phyloP scores from a whole-genome alignment of 2,888 invertebrate species.

The Eupithecia centaureata region DNA sequence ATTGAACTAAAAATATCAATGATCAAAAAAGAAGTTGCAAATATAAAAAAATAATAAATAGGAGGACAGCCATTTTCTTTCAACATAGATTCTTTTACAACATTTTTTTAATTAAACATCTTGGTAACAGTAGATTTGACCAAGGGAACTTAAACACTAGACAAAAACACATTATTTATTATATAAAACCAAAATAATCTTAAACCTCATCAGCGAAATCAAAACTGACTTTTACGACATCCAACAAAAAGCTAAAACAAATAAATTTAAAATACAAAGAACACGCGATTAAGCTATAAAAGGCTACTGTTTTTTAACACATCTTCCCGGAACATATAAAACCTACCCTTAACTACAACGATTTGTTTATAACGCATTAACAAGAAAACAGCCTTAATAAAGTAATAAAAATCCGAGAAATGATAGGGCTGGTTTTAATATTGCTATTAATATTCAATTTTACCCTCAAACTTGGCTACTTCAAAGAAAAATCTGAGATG shows the following conservation, averaged over 20 bases:
- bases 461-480: slow-evolving; percentile 73
- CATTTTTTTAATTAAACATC: neutral
- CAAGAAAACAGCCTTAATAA: slow-evolving; percentile 74
- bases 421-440: slow-evolving; percentile 72
- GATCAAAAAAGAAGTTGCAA: neutral
- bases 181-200: neutral
- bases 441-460: slow-evolving; percentile 84
- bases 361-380: slow-evolving; percentile 81
- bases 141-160: neutral
- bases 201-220: slow-evolving; percentile 37
- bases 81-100: neutral
- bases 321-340: slow-evolving; percentile 68
- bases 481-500: slow-evolving; percentile 82
- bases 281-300: slow-evolving; percentile 77
- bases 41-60: neutral
- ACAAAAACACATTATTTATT: neutral
- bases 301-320: slow-evolving; percentile 83
- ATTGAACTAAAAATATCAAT: neutral
- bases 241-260: slow-evolving; percentile 59
- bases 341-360: slow-evolving; percentile 61
- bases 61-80: neutral
- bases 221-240: slow-evolving; percentile 49
- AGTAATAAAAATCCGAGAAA: slow-evolving; percentile 77
- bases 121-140: neutral
- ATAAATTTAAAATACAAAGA: slow-evolving; percentile 60